Percentiles rank a stretch among this genome's conserved stretches.
Conservation (phyloP, 1,140 invertebrate species). For the Bombus sylvicola region DNA sequence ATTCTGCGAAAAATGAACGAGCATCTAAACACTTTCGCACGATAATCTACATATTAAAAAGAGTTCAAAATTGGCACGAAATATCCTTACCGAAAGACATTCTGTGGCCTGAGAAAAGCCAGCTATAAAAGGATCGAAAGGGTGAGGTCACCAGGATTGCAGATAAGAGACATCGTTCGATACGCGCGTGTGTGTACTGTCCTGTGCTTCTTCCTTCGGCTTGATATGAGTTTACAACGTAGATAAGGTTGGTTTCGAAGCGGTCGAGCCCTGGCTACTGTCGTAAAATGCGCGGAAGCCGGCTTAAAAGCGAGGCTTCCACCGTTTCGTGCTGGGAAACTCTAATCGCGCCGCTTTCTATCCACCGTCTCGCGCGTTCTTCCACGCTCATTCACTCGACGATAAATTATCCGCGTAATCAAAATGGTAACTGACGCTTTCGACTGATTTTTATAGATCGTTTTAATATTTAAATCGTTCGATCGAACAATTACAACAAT, state of each 20-base stretch:
- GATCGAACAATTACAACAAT: no score
- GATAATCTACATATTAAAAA: background rate
- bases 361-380: background rate
- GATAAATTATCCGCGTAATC: background rate
- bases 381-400: background rate
- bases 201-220: background rate
- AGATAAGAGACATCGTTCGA: constrained; percentile 21
- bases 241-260: constrained; percentile 38
- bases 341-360: constrained; percentile 28
- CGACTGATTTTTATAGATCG: background rate
- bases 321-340: constrained; percentile 16
- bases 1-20: background rate
- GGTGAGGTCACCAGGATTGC: constrained; percentile 8
- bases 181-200: background rate
- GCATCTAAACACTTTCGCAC: background rate
- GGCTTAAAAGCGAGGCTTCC: background rate
- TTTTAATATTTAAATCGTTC: background rate
- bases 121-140: background rate
- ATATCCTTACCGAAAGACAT: background rate
- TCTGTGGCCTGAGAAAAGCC: background rate
- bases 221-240: constrained; percentile 39
- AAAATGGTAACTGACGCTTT: background rate
- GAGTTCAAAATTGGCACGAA: background rate
- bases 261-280: background rate
- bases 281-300: constrained; percentile 31